phyloP scores from a whole-genome alignment of 2,113 vertebrate genomes.

The Tinamus guttatus region DNA sequence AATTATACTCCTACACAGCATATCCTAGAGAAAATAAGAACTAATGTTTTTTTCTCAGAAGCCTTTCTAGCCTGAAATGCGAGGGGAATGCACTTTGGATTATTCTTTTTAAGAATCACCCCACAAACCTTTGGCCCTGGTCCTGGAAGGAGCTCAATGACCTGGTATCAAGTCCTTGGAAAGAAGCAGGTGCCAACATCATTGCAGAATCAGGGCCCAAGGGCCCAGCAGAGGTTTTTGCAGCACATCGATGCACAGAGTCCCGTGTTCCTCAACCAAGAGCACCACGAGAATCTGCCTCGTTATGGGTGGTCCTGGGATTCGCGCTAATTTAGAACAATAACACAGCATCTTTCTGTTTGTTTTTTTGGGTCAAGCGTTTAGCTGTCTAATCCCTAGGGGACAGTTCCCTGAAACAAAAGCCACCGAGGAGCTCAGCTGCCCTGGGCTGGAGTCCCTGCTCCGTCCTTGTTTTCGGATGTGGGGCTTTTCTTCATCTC shows the following conservation, averaged over 20 bases:
- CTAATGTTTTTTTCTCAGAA: fast-evolving
- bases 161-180: not conserved
- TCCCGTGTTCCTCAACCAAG: fast-evolving
- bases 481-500: not conserved
- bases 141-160: not conserved
- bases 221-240: not conserved
- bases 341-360: not conserved
- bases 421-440: not conserved
- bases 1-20: not conserved
- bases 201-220: not conserved
- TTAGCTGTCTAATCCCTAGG: not conserved
- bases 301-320: not conserved
- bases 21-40: not conserved
- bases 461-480: not conserved
- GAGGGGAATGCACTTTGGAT: not conserved
- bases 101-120: not conserved
- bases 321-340: not conserved
- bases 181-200: not conserved
- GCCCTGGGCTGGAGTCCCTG: not conserved
- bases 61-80: not conserved
- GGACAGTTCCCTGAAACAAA: not conserved
- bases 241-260: not conserved
- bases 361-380: not conserved
- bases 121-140: fast-evolving
- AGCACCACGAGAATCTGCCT: not conserved